Conservation (phyloP, 2,797 vertebrate species). For the Sternarchorhynchus goeldii region DNA sequence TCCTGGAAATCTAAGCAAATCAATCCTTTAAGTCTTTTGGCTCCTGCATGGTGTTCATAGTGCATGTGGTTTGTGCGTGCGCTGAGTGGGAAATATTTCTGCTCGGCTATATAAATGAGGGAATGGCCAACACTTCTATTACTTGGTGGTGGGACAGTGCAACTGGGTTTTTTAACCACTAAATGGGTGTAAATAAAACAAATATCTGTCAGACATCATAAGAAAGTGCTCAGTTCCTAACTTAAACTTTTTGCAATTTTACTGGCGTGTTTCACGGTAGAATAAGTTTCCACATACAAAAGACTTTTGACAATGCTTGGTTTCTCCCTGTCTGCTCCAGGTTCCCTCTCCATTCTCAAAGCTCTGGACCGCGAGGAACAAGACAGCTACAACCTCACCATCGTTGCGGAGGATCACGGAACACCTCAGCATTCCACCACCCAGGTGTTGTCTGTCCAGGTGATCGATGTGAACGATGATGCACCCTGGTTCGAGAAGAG, state of each 20-base stretch:
- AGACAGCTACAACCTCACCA: slow-evolving; percentile 84
- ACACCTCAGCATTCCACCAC: slow-evolving; percentile 83
- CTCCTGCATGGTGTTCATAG: slow-evolving; percentile 19
- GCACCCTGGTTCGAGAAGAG: slow-evolving; percentile 81
- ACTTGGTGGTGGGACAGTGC: background rate
- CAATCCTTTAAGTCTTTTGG: slow-evolving; percentile 25
- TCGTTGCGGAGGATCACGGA: slow-evolving; percentile 88
- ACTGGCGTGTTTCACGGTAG: background rate
- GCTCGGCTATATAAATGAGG: background rate
- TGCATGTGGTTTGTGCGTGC: slow-evolving; percentile 18
- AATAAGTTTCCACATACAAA: background rate
- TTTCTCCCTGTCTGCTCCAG: slow-evolving; percentile 61
- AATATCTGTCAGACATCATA: background rate
- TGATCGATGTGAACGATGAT: slow-evolving; percentile 94
- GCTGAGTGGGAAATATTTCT: slow-evolving; percentile 2
- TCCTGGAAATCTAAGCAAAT: slow-evolving; percentile 26
- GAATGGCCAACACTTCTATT: slow-evolving; percentile 14
- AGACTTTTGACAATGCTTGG: slow-evolving; percentile 52
- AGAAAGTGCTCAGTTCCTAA: background rate
- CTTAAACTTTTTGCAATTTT: background rate
- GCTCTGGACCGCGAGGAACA: slow-evolving; percentile 88
- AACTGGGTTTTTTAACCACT: background rate
- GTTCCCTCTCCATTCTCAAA: slow-evolving; percentile 82
- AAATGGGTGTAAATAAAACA: background rate
- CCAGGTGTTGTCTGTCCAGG: slow-evolving; percentile 85